Percentiles rank a stretch among this genome's conserved stretches.
Conservation (phyloP, 2,113 vertebrate species). For the Microcebus tavaratra region DNA sequence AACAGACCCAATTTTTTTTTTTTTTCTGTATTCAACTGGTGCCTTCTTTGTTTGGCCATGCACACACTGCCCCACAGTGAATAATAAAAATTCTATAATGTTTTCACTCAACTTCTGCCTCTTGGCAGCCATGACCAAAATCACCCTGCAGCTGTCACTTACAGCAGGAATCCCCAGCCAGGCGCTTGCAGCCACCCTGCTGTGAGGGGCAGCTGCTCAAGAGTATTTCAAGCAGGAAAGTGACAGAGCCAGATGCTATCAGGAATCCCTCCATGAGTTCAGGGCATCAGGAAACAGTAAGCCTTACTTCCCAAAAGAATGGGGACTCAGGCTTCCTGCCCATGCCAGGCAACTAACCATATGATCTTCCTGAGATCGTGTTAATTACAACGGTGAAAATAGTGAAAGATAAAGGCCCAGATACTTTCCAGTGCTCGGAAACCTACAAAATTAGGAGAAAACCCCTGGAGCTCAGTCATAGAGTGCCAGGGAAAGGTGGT, state of each 20-base stretch:
- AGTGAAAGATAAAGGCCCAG: background rate
- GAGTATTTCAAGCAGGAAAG: constrained; percentile 63
- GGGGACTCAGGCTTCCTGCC: background rate
- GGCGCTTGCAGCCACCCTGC: constrained; percentile 34
- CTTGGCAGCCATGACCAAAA: constrained; percentile 68
- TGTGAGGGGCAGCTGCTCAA: constrained; percentile 68
- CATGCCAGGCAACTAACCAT: background rate
- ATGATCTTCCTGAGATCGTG: constrained; percentile 27
- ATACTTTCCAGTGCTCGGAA: background rate
- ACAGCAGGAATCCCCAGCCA: constrained; percentile 49
- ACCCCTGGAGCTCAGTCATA: background rate
- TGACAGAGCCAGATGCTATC: constrained; percentile 65
- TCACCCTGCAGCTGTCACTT: constrained; percentile 63
- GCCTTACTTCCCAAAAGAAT: background rate
- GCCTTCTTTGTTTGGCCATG: constrained; percentile 48
- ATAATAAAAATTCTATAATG: constrained; percentile 63
- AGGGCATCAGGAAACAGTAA: constrained; percentile 3
- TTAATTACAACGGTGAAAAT: constrained; percentile 24
- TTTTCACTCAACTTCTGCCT: constrained; percentile 68
- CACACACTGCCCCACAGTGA: constrained; percentile 43
- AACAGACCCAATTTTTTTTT: background rate
- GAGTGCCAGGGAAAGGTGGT: background rate
- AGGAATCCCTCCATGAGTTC: constrained; percentile 35
- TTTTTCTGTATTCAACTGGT: constrained; percentile 31
- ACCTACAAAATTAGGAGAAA: background rate